These are phyloP conservation scores for Macroramphosus scolopax DNA, from an alignment of 2,797 vertebrate genomes.

Conservation along the genomic window DNA sequence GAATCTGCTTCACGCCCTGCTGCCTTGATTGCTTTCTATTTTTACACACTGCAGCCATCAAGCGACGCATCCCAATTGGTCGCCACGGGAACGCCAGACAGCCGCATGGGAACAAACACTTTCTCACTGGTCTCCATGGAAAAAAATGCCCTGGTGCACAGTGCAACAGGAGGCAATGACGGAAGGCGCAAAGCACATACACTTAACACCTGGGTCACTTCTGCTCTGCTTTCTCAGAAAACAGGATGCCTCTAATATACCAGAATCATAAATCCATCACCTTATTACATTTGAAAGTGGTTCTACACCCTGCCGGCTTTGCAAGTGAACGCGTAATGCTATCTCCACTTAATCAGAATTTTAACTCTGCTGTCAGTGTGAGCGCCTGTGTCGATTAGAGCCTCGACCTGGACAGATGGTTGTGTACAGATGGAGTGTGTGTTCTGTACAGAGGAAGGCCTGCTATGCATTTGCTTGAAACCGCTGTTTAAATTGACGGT, in stretches of 20 bases:
- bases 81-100: constrained; percentile 79
- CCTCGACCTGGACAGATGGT: constrained; percentile 47
- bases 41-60: constrained; percentile 78
- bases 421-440: constrained; percentile 38
- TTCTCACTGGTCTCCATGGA: constrained; percentile 64
- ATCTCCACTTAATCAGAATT: constrained; percentile 53
- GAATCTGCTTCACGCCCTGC: constrained; percentile 80
- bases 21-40: constrained; percentile 85
- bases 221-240: constrained; percentile 39
- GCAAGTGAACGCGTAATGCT: constrained; percentile 18
- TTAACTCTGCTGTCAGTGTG: constrained; percentile 29
- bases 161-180: constrained; percentile 64
- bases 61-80: constrained; percentile 80
- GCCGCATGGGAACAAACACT: constrained; percentile 71
- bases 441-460: too few species aligned
- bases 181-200: constrained; percentile 33
- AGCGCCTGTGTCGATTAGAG: constrained; percentile 41
- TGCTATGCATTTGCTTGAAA: constrained; percentile 26
- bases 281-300: constrained; percentile 54
- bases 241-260: constrained; percentile 51
- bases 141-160: constrained; percentile 40
- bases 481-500: too few species aligned
- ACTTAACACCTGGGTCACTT: constrained; percentile 60
- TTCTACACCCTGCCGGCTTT: too few species aligned
- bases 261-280: constrained; percentile 66